These are phyloP conservation scores for Scrobipalpa atriplicella DNA, from an alignment of 2,888 invertebrate species.

Conservation along the genomic window DNA sequence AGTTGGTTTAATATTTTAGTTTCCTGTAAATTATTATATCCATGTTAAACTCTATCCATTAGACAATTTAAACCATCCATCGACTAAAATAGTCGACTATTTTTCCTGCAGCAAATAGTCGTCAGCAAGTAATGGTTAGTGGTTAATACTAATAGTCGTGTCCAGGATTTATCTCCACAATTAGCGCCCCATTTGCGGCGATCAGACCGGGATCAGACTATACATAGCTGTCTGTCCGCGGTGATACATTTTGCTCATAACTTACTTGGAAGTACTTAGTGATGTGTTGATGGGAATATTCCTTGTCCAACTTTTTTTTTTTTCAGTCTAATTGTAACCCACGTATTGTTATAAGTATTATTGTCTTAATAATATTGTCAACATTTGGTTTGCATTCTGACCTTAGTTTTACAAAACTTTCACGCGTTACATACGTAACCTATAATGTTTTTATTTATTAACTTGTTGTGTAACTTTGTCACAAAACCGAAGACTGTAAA, in stretches of 20 bases:
- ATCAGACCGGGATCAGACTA: constrained; percentile 34
- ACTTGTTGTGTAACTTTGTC: too few species aligned
- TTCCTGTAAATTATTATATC: neutral
- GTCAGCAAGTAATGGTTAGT: constrained; percentile 22
- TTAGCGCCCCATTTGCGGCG: constrained; percentile 36
- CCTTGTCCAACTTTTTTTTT: neutral
- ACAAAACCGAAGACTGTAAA: too few species aligned
- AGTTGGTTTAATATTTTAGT: neutral
- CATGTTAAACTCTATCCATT: neutral
- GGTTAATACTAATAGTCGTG: constrained; percentile 24
- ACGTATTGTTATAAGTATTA: too few species aligned
- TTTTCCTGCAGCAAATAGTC: constrained; percentile 12
- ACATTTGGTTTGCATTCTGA: too few species aligned
- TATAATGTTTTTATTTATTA: too few species aligned
- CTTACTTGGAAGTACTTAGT: neutral
- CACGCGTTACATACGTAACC: too few species aligned
- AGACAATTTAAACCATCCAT: neutral
- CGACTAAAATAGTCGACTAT: neutral
- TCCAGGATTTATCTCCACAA: constrained; percentile 36
- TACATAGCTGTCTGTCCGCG: constrained; percentile 18
- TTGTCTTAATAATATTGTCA: too few species aligned
- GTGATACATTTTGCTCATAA: constrained; percentile 26
- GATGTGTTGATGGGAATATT: neutral
- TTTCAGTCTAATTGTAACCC: too few species aligned
- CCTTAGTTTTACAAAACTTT: too few species aligned